Evolutionary conservation across 2,888 invertebrate genomes (phyloP).

Genomic region (Leucoma salicis): DNA sequence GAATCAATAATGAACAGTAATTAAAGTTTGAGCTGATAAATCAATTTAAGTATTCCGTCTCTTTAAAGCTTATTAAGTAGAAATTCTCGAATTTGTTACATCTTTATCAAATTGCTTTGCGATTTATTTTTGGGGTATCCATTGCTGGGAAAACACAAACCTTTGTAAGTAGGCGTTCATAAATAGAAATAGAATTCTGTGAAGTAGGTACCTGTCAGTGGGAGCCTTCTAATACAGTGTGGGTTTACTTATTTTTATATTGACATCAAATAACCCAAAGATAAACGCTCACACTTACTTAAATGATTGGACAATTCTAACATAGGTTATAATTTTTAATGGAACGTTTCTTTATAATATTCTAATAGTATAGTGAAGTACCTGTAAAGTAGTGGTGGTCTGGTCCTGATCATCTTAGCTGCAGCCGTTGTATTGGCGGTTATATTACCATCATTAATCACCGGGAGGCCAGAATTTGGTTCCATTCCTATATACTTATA

Average conservation of each 20-base stretch:
- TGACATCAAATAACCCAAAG: too few relatives aligned
- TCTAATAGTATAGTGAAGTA: too few relatives aligned
- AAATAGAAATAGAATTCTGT: constrained; percentile 10
- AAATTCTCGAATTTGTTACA: neutral
- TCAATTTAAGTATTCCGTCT: constrained; percentile 5
- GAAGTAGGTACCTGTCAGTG: constrained; percentile 4
- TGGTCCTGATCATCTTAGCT: too few relatives aligned
- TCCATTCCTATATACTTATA: too few relatives aligned
- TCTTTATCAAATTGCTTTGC: constrained; percentile 5
- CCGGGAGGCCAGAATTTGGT: too few relatives aligned
- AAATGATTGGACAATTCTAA: too few relatives aligned
- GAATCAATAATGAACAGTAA: constrained; percentile 3
- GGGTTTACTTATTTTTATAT: neutral
- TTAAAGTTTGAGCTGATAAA: constrained; percentile 3
- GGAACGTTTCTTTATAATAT: too few relatives aligned
- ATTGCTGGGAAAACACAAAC: neutral
- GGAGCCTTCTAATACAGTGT: neutral
- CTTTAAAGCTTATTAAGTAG: constrained; percentile 10
- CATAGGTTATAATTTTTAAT: too few relatives aligned
- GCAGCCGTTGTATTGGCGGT: too few relatives aligned
- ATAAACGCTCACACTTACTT: too few relatives aligned
- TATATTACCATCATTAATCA: too few relatives aligned
- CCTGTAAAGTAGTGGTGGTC: too few relatives aligned
- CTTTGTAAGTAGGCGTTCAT: constrained; percentile 9
- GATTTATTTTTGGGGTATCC: constrained; percentile 1